Percentiles rank a stretch among this genome's conserved stretches.
phyloP scores from a whole-genome alignment of 2,797 vertebrate species.

The Gadopsis marmoratus region DNA sequence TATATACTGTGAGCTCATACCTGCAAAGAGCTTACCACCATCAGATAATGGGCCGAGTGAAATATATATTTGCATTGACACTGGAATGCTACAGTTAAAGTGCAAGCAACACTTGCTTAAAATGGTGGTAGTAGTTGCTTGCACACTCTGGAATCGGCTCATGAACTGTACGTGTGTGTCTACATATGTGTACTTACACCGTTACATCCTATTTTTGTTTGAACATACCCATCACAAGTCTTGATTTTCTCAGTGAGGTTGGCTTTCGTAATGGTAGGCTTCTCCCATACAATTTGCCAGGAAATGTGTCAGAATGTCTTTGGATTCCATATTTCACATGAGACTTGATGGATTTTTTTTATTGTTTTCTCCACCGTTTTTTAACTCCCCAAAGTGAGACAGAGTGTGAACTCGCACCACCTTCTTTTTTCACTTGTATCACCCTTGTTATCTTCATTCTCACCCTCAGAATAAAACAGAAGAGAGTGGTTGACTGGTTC shows the following conservation, averaged over 20 bases:
- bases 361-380: not conserved
- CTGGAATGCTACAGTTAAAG: not conserved
- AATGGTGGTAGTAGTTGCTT: not conserved
- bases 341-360: not conserved
- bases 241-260: not conserved
- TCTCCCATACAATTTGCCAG: not conserved
- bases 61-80: not conserved
- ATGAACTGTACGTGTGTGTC: not conserved
- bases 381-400: not conserved
- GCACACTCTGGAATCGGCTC: not conserved
- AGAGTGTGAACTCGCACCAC: not conserved
- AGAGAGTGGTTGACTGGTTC: not conserved
- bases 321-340: slow-evolving; percentile 17
- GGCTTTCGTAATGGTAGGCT: not conserved
- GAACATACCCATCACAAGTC: not conserved
- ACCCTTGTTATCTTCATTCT: not conserved
- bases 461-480: not conserved
- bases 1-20: no score
- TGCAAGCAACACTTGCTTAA: not conserved
- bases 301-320: not conserved
- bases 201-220: not conserved
- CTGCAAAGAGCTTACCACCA: not conserved
- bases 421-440: not conserved
- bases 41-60: not conserved
- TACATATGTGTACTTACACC: not conserved